Conservation (phyloP, 2,888 invertebrate species). For the Buathra laborator region DNA sequence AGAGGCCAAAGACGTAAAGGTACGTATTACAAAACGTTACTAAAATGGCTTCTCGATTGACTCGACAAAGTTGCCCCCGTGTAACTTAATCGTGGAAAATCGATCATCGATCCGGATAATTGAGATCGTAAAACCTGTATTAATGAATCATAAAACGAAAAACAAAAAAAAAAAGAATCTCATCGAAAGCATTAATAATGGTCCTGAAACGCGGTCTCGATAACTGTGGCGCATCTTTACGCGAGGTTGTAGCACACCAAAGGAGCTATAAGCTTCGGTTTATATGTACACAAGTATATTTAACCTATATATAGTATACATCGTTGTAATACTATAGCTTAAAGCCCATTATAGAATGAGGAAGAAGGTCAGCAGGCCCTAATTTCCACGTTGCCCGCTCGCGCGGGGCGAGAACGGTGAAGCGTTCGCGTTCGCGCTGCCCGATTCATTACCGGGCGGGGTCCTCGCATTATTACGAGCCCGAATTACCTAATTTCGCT, state of each 20-base stretch:
- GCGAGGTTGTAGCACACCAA: not conserved
- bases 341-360: constrained; percentile 65
- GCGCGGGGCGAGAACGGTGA: constrained; percentile 68
- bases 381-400: constrained; percentile 76
- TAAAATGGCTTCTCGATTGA: not conserved
- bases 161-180: not conserved
- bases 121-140: constrained; percentile 2
- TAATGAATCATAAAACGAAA: not conserved
- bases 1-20: not conserved
- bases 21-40: not conserved
- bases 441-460: constrained; percentile 83
- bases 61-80: not conserved
- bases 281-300: not conserved
- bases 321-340: constrained; percentile 25
- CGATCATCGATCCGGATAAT: not conserved
- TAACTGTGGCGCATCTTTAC: not conserved
- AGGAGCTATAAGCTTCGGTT: constrained; percentile 6
- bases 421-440: constrained; percentile 67
- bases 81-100: constrained; percentile 3
- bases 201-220: not conserved
- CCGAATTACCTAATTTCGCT: constrained; percentile 85
- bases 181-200: not conserved
- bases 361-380: constrained; percentile 78
- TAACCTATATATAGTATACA: constrained; percentile 21
- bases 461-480: constrained; percentile 83